phyloP scores from a whole-genome alignment of 1,140 invertebrate species.

The Anoplolepis gracilipes region DNA sequence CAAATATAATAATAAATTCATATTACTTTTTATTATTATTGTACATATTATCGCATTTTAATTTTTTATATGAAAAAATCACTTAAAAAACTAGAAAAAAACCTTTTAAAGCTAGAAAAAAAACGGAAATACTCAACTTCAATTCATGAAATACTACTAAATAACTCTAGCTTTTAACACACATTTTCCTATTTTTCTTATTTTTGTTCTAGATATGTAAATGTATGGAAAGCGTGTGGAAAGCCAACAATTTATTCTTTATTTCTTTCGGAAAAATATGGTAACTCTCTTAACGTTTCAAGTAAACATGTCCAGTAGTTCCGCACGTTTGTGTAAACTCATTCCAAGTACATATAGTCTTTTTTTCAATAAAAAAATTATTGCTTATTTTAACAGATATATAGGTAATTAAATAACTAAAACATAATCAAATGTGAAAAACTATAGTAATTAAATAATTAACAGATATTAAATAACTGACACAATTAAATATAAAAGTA shows the following conservation, averaged over 20 bases:
- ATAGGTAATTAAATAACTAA: constrained; percentile 5
- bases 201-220: background rate
- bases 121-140: background rate
- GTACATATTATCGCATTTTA: background rate
- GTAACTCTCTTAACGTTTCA: background rate
- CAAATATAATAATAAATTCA: background rate
- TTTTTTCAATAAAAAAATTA: background rate
- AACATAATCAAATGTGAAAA: background rate
- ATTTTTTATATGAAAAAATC: background rate
- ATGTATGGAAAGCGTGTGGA: no score
- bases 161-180: constrained; percentile 11
- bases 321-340: background rate
- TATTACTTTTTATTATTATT: background rate
- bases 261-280: background rate
- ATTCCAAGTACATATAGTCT: background rate
- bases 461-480: background rate
- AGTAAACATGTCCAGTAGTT: background rate
- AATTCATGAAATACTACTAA: no score
- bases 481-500: no score
- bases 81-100: background rate
- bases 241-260: background rate
- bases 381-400: background rate
- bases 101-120: background rate
- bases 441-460: no score
- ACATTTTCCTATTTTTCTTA: background rate